phyloP scores from a whole-genome alignment of 2,113 vertebrate species.

The Sylvilagus bachmani region DNA sequence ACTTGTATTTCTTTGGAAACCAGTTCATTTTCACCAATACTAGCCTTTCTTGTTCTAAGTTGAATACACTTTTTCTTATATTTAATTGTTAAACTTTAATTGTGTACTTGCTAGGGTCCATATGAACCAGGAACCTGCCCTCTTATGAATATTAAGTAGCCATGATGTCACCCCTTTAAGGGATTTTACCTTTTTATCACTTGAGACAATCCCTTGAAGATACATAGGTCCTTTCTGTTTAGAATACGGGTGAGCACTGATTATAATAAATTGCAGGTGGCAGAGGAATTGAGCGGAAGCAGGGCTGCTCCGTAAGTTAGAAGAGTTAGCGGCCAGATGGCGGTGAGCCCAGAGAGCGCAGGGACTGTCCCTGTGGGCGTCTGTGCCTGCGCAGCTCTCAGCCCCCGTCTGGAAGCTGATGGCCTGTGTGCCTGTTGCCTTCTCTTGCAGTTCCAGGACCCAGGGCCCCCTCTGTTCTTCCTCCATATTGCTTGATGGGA shows the following conservation, averaged over 20 bases:
- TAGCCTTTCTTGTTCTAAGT: not conserved
- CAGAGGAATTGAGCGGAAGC: not conserved
- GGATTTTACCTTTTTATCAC: not conserved
- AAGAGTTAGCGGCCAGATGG: not conserved
- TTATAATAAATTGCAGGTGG: not conserved
- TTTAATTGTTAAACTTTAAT: not conserved
- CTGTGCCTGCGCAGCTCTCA: not conserved
- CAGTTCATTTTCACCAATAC: not conserved
- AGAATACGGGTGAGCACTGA: not conserved
- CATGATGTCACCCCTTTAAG: not conserved
- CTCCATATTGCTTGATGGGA: conserved; percentile 75
- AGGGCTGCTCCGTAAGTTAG: not conserved
- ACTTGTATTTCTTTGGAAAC: not conserved
- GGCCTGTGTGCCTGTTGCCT: not conserved
- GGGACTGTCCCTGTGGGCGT: not conserved
- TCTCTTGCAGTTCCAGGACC: conserved; percentile 32
- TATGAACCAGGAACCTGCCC: not conserved
- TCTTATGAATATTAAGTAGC: not conserved
- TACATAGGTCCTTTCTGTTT: not conserved
- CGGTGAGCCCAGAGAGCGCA: not conserved
- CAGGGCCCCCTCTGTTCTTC: conserved; percentile 38
- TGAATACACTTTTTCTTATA: not conserved
- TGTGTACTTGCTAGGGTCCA: not conserved
- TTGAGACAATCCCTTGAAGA: not conserved
- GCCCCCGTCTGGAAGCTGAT: not conserved